Conservation (phyloP, 2,888 invertebrate species). For the Limnephilus rhombicus region DNA sequence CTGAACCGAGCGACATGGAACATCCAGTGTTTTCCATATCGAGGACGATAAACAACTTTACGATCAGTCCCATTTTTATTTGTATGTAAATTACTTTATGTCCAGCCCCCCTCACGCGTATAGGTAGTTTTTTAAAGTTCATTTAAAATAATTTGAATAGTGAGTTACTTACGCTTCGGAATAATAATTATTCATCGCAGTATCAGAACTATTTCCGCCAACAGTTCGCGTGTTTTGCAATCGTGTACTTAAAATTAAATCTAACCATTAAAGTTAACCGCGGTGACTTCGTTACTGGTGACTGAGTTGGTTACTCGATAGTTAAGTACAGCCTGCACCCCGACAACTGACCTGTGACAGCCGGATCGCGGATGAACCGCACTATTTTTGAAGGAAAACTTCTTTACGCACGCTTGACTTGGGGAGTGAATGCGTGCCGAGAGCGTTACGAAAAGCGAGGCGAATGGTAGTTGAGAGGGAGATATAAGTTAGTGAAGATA, state of each 20-base stretch:
- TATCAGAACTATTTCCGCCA: slow-evolving; percentile 23
- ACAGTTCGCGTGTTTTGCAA: slow-evolving; percentile 58
- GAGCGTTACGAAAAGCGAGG: too few species aligned
- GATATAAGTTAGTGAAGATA: too few species aligned
- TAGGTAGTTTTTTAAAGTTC: background rate
- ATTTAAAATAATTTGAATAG: background rate
- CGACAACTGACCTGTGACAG: background rate
- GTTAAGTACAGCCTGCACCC: background rate
- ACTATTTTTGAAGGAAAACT: too few species aligned
- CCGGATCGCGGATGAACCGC: background rate
- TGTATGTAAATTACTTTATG: background rate
- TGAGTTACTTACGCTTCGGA: background rate
- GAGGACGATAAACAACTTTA: background rate
- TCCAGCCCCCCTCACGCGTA: background rate
- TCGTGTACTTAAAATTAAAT: slow-evolving; percentile 63
- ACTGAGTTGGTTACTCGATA: background rate
- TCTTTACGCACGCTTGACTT: too few species aligned
- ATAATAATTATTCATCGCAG: slow-evolving; percentile 27
- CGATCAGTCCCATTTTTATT: background rate
- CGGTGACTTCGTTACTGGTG: slow-evolving; percentile 26
- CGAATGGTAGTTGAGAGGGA: too few species aligned
- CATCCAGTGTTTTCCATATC: background rate
- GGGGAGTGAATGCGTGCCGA: too few species aligned
- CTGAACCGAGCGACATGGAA: background rate
- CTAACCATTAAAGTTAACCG: slow-evolving; percentile 51